Conservation (phyloP, 2,888 invertebrate species). For the Drosophila histrio region DNA sequence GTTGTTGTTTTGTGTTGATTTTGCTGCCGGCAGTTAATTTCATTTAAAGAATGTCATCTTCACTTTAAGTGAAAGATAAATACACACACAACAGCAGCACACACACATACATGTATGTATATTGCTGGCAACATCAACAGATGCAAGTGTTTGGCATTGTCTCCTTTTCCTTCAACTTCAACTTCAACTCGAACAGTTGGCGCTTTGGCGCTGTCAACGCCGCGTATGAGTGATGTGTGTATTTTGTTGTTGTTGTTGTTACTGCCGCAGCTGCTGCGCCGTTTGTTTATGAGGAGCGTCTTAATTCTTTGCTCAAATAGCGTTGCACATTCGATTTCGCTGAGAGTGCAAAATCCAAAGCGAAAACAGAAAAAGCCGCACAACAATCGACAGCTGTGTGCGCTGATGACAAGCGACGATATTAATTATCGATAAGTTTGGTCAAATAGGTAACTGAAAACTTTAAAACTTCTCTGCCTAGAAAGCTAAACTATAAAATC, state of each 20-base stretch:
- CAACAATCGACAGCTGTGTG: conserved; percentile 7
- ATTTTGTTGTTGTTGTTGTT: conserved; percentile 13
- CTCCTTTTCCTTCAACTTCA: conserved; percentile 61
- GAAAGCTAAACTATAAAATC: not conserved
- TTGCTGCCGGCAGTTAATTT: conserved; percentile 80
- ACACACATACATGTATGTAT: conserved; percentile 10
- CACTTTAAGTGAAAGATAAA: conserved; percentile 84
- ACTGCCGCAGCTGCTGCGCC: conserved; percentile 13
- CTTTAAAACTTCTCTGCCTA: not conserved
- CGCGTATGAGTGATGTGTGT: conserved; percentile 70
- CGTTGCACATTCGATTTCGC: conserved; percentile 66
- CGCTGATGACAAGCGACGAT: not conserved
- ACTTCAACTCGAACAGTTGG: conserved; percentile 54
- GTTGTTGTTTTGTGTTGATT: conserved; percentile 37
- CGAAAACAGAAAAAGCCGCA: conserved; percentile 9
- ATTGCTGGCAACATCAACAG: conserved; percentile 46
- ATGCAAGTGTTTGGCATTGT: conserved; percentile 60
- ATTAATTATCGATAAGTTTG: conserved; percentile 3
- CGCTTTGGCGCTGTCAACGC: conserved; percentile 40
- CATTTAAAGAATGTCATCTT: conserved; percentile 84
- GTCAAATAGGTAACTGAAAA: no score
- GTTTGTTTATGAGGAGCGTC: conserved; percentile 34
- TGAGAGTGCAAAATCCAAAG: conserved; percentile 44
- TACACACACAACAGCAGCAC: conserved; percentile 44
- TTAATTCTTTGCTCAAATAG: conserved; percentile 64